Percentiles rank a stretch among this genome's conserved stretches.
Conservation (phyloP, 1,140 invertebrate species). For the Phenacoccus solenopsis region DNA sequence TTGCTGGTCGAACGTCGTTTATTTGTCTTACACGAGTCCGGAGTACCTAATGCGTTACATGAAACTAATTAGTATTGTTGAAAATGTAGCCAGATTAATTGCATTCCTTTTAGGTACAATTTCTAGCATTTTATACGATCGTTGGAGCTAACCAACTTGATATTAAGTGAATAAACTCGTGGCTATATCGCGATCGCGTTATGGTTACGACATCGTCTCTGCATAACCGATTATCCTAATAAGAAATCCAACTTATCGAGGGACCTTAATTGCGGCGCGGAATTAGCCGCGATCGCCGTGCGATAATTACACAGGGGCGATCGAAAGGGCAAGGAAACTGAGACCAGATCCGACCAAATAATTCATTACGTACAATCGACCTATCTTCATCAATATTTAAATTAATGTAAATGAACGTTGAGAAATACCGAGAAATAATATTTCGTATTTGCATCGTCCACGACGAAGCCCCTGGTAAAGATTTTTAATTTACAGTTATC, state of each 20-base stretch:
- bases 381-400: neutral
- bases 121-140: neutral
- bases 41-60: neutral
- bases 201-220: too few relatives aligned
- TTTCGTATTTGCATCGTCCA: neutral
- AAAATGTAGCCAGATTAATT: neutral
- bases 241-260: too few relatives aligned
- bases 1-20: too few relatives aligned
- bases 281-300: too few relatives aligned
- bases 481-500: neutral
- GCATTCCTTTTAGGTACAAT: neutral
- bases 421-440: neutral
- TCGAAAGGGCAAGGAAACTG: too few relatives aligned
- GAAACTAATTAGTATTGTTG: neutral
- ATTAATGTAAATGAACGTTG: neutral
- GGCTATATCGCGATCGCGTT: neutral
- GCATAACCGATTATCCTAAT: too few relatives aligned
- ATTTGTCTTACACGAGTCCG: neutral
- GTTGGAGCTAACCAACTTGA: too few relatives aligned
- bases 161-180: neutral
- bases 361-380: neutral
- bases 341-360: too few relatives aligned
- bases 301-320: too few relatives aligned
- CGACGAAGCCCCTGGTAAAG: neutral
- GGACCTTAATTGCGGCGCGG: too few relatives aligned